phyloP scores from a whole-genome alignment of 2,797 vertebrate genomes.

The Fringilla coelebs region DNA sequence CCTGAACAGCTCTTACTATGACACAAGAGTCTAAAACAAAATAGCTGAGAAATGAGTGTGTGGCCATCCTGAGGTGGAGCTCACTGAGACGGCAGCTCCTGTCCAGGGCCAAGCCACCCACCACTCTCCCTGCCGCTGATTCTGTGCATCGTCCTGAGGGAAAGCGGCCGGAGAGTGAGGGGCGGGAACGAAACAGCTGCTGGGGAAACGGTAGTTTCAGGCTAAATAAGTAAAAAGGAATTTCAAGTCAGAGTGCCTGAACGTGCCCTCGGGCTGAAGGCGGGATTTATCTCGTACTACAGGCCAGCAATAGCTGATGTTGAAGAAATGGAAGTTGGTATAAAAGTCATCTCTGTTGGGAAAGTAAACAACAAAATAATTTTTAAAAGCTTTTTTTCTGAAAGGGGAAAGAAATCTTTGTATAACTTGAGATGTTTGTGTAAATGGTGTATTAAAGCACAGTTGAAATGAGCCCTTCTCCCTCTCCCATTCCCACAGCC shows the following conservation, averaged over 20 bases:
- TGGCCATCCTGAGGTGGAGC: not conserved
- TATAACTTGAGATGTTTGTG: not conserved
- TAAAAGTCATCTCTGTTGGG: not conserved
- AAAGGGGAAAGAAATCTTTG: not conserved
- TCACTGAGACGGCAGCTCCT: no score
- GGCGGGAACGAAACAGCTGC: rapidly evolving
- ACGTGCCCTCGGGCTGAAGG: not conserved
- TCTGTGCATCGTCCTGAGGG: rapidly evolving
- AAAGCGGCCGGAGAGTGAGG: rapidly evolving
- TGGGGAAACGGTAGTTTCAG: rapidly evolving
- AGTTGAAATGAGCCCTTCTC: not conserved
- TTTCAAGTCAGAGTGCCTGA: not conserved
- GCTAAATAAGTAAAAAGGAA: no score
- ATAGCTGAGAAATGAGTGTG: not conserved
- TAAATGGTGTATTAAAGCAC: not conserved
- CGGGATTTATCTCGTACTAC: not conserved
- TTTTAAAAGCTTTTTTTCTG: not conserved
- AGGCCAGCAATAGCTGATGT: not conserved
- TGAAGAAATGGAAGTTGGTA: not conserved
- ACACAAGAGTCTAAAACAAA: not conserved
- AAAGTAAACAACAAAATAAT: not conserved
- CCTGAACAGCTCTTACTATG: not conserved
- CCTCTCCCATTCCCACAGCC: not conserved
- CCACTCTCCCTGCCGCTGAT: not conserved
- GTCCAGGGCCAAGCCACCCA: not conserved